phyloP scores from a whole-genome alignment of 1,140 invertebrate species.

The Apolygus lucorum region DNA sequence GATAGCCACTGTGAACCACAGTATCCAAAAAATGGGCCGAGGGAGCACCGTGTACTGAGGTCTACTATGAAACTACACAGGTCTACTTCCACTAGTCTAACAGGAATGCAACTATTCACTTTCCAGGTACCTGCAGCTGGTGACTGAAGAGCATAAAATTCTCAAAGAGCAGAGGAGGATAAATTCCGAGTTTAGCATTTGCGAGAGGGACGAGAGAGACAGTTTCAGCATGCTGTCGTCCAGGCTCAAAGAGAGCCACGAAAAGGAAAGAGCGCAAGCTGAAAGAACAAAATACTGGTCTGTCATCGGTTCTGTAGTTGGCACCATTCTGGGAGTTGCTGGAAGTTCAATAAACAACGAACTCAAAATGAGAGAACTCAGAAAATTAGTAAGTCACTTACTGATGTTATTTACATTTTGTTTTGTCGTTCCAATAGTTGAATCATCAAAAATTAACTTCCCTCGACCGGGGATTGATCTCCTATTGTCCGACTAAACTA shows the following conservation, averaged over 20 bases:
- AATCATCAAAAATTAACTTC: too few species aligned
- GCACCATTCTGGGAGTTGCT: slow-evolving; percentile 55
- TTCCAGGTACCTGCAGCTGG: slow-evolving; percentile 38
- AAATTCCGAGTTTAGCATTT: slow-evolving; percentile 29
- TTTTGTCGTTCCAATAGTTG: background rate
- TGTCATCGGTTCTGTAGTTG: slow-evolving; percentile 59
- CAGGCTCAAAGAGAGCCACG: slow-evolving; percentile 59
- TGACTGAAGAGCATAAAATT: slow-evolving; percentile 41
- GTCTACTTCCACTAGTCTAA: too few species aligned
- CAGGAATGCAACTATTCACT: too few species aligned
- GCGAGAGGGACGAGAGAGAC: slow-evolving; percentile 53
- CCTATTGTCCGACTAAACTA: too few species aligned
- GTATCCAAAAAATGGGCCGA: too few species aligned
- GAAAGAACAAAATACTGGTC: slow-evolving; percentile 72
- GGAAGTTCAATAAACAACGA: slow-evolving; percentile 57
- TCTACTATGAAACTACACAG: too few species aligned
- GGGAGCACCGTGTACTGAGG: too few species aligned
- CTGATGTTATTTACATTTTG: too few species aligned
- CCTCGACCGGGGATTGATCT: too few species aligned
- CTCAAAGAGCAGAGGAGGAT: slow-evolving; percentile 35
- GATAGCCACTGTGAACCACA: too few species aligned
- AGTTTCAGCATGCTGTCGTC: slow-evolving; percentile 55
- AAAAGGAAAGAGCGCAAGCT: slow-evolving; percentile 60
- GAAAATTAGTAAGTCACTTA: slow-evolving; percentile 47
- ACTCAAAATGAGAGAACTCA: slow-evolving; percentile 54